These are phyloP conservation scores for Drosophila parthenogenetica DNA, from an alignment of 2,888 invertebrate species.

Conservation along the genomic window DNA sequence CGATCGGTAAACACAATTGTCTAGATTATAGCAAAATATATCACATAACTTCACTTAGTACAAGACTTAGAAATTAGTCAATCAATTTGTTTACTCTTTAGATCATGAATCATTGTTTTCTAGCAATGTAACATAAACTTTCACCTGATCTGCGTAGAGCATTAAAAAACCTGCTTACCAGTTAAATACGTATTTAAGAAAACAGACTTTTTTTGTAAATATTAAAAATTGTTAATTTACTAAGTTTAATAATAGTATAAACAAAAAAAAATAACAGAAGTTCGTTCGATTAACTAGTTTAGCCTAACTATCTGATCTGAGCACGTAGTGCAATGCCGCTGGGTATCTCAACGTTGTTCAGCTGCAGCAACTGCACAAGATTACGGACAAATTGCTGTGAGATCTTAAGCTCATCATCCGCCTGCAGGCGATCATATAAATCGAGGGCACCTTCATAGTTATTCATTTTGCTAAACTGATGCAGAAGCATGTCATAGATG, in stretches of 20 bases:
- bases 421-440: conserved; percentile 82
- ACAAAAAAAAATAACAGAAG: conserved; percentile 17
- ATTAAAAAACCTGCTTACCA: no score
- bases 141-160: no score
- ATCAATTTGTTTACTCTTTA: no score
- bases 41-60: no score
- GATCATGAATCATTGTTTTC: no score
- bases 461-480: conserved; percentile 78
- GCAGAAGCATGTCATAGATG: conserved; percentile 82
- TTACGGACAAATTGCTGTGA: conserved; percentile 80
- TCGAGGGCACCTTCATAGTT: conserved; percentile 79
- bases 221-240: conserved; percentile 26
- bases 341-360: conserved; percentile 83
- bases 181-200: no score
- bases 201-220: conserved; percentile 10
- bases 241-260: conserved; percentile 28
- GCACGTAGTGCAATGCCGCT: conserved; percentile 82
- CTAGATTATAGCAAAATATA: no score
- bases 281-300: conserved; percentile 3
- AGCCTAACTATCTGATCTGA: conserved; percentile 66
- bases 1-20: no score
- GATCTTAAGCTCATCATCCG: conserved; percentile 80
- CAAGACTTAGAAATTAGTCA: no score
- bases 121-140: no score
- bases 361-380: conserved; percentile 81